A percentile compares a stretch with the other conserved stretches of the same genome.
phyloP scores from a whole-genome alignment of 2,888 invertebrate genomes.

The Siphonodentalium dalli region DNA sequence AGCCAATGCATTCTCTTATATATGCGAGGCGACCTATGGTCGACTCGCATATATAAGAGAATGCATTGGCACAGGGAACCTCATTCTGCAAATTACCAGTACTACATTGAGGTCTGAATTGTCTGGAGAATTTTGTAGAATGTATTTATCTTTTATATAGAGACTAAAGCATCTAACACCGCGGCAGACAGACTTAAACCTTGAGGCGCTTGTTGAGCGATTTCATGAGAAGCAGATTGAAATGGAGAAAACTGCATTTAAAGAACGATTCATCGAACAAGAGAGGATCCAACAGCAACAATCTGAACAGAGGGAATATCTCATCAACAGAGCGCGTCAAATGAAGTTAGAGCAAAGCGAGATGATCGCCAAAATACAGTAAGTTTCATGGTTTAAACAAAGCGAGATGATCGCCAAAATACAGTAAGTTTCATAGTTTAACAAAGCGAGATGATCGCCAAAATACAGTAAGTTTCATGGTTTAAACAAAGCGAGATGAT shows the following conservation, averaged over 20 bases:
- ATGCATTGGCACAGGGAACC: too few species aligned
- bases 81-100: too few species aligned
- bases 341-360: conserved; percentile 58
- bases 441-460: too few species aligned
- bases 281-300: conserved; percentile 48
- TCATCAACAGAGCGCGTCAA: conserved; percentile 52
- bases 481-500: too few species aligned
- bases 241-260: conserved; percentile 60
- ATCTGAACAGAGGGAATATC: conserved; percentile 50
- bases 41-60: too few species aligned
- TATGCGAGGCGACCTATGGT: too few species aligned
- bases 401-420: too few species aligned
- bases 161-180: conserved; percentile 62
- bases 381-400: too few species aligned
- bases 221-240: conserved; percentile 62
- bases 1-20: too few species aligned
- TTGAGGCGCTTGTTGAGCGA: conserved; percentile 52
- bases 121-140: too few species aligned
- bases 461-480: too few species aligned
- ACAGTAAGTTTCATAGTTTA: too few species aligned
- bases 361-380: conserved; percentile 64
- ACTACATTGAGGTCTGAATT: not conserved
- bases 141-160: conserved; percentile 37
- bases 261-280: conserved; percentile 56
- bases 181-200: conserved; percentile 62